A percentile compares a stretch with the other conserved stretches of the same genome.
Evolutionary conservation across 64 coral and sea anemone genomes (phyloP).

Genomic region (Astreopora myriophthalma): DNA sequence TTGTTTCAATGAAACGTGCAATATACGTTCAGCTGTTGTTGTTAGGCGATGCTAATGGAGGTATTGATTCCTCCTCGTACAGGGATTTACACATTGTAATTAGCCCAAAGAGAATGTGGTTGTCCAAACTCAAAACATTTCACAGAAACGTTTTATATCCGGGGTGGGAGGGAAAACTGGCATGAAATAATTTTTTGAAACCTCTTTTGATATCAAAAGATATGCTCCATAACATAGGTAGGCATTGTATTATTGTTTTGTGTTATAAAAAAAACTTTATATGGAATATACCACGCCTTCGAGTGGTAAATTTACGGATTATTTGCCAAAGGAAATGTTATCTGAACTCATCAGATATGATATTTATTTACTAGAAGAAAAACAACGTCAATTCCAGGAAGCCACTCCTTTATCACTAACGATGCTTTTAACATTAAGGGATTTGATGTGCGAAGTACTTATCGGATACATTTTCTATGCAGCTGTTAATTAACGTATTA

Average conservation of each 20-base stretch:
- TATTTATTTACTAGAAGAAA: no score
- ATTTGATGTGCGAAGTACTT: constrained; percentile 17
- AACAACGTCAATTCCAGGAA: no score
- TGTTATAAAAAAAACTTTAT: neutral
- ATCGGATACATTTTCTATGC: neutral
- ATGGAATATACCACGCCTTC: neutral
- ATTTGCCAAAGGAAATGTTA: neutral
- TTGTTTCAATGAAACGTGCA: neutral
- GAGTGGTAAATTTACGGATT: neutral
- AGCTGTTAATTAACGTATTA: constrained; percentile 43
- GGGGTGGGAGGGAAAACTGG: neutral
- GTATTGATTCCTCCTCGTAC: neutral
- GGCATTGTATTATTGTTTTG: neutral
- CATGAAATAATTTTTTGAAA: neutral
- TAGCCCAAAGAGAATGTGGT: neutral
- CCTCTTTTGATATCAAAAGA: neutral
- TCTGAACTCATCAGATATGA: no score
- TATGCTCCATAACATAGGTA: neutral
- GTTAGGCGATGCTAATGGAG: neutral
- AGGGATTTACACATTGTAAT: neutral
- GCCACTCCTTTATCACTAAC: neutral
- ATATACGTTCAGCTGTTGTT: neutral
- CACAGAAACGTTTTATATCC: neutral
- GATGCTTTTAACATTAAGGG: constrained; percentile 20
- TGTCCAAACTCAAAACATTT: neutral